Evolutionary conservation across 2,888 invertebrate species (phyloP).

Genomic region (Polydrusus tereticollis): DNA sequence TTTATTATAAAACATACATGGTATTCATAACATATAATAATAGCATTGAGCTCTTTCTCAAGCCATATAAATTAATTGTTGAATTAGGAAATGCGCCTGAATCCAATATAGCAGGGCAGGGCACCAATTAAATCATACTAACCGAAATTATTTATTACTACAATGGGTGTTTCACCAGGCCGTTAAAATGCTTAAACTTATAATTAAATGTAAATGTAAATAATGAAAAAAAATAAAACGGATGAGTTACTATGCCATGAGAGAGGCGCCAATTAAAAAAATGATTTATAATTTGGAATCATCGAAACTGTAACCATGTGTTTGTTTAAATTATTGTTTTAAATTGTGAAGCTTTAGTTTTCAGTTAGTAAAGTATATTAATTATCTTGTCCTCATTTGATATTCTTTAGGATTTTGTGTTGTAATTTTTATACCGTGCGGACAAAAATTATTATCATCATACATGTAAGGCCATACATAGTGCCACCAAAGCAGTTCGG

Average conservation of each 20-base stretch:
- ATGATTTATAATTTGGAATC: conserved; percentile 28
- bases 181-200: conserved; percentile 23
- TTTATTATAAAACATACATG: background rate
- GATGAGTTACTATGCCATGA: conserved; percentile 18
- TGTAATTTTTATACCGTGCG: too few species aligned
- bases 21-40: background rate
- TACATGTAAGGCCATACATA: too few species aligned
- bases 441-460: too few species aligned
- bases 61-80: conserved; percentile 12
- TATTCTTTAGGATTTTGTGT: too few species aligned
- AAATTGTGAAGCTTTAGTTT: too few species aligned
- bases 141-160: conserved; percentile 35
- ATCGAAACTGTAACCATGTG: conserved; percentile 9
- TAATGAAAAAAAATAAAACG: conserved; percentile 27
- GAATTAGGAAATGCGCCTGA: conserved; percentile 12
- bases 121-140: conserved; percentile 19
- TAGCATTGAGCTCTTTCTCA: background rate
- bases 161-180: conserved; percentile 37
- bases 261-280: conserved; percentile 38
- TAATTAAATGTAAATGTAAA: conserved; percentile 44
- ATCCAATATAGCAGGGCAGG: conserved; percentile 5
- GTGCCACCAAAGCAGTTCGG: too few species aligned
- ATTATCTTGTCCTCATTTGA: too few species aligned
- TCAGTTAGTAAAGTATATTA: too few species aligned
- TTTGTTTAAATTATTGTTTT: background rate